Conservation (phyloP, 2,888 invertebrate species). For the Microplitis deprimator region DNA sequence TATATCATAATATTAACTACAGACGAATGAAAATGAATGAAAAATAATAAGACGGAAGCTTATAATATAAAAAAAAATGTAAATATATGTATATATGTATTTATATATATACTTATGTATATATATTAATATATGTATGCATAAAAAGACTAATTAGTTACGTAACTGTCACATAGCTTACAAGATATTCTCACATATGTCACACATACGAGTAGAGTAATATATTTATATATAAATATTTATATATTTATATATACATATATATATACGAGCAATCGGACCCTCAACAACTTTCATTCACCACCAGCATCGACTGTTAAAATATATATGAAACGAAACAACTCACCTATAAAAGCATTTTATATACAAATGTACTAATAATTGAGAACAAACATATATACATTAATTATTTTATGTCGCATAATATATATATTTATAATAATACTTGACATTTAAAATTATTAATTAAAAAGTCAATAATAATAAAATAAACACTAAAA, state of each 20-base stretch:
- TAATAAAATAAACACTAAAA: slow-evolving; percentile 41
- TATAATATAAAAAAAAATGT: slow-evolving; percentile 34
- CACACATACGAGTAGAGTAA: slow-evolving; percentile 63
- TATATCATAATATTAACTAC: slow-evolving; percentile 20
- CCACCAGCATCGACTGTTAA: slow-evolving; percentile 62
- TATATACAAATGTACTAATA: slow-evolving; percentile 29
- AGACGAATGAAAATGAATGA: slow-evolving; percentile 36
- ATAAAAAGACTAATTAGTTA: slow-evolving; percentile 33
- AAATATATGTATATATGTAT: slow-evolving; percentile 18
- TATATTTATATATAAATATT: neutral
- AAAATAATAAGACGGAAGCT: slow-evolving; percentile 29
- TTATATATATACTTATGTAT: slow-evolving; percentile 25
- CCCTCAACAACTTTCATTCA: slow-evolving; percentile 54
- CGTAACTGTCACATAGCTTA: slow-evolving; percentile 46
- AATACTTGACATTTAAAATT: slow-evolving; percentile 9
- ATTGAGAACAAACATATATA: slow-evolving; percentile 43
- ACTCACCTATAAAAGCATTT: slow-evolving; percentile 37
- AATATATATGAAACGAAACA: neutral
- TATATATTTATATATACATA: no score
- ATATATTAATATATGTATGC: slow-evolving; percentile 46
- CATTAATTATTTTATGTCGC: slow-evolving; percentile 35
- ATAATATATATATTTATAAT: neutral
- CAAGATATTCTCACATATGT: slow-evolving; percentile 56
- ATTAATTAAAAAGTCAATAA: neutral
- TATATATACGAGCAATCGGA: slow-evolving; percentile 59